Evolutionary conservation across 2,888 invertebrate species (phyloP), one percentile per base, ranked within the genome.

Genomic region (Pseudococcus jackbeardsleyi): DNA sequence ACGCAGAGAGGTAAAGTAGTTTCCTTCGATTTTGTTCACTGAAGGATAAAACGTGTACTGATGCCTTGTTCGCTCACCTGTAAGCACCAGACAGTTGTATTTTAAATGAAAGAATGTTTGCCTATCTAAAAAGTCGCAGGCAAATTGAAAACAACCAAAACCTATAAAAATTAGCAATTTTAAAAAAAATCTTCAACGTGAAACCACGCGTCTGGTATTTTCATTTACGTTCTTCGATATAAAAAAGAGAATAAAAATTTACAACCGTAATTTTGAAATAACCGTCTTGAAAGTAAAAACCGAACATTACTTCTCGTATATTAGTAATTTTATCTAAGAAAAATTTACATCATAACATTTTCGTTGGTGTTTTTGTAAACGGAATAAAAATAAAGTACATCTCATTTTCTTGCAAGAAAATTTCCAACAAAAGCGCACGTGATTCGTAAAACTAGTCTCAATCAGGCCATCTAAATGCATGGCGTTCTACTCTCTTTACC

Each of bases 391-490:
- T 77, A 77, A 82, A 82, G 79, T 82, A 82, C 79, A 82, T 46
- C 19, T 82, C 46, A 82, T 82, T 82, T 82, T 82, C 79, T 46
- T 46, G 46, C 79, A 19, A 82, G 79, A 82, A 46, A 82, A 82
- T 82, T 22, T 46, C 19, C 11, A 82, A 46, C 79, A 46, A 82
- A 46, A 39, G 54, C 79, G 59, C 54, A 88, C 88, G 79, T 88
- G 88, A 88, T 88, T 88, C 84, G 88, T 82, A 42, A 68, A 68
- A 85, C 33, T 85, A 72, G 88, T 84, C 85, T 77, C 85, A 88
- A 88, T 88, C 85, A 88, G 88, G 88, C 88, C 39, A 88, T 88
- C 88, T 88, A 88, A 88, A 88, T 88, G 88, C 88, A 88, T 88
- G 85, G 72, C 85, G 88, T 85, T 88, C 59, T 26, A 82, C 79